Percentiles rank a stretch among this genome's conserved stretches.
Evolutionary conservation across 2,888 invertebrate genomes (phyloP).

Genomic region (Drosophila fulvimacula): DNA sequence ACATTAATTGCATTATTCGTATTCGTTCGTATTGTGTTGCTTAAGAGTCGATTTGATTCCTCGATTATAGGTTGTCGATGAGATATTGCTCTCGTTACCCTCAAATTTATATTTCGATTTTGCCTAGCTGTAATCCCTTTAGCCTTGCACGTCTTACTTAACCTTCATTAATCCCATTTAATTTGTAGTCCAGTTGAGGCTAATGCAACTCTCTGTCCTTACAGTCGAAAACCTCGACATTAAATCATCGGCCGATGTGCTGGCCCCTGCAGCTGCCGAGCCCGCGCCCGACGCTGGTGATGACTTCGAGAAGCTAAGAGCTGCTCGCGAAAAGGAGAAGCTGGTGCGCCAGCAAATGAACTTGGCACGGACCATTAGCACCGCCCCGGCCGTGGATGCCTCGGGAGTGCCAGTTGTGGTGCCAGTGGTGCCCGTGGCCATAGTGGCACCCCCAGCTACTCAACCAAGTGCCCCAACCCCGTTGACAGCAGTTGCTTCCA

Average conservation of each 20-base stretch:
- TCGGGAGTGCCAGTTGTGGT: constrained; percentile 33
- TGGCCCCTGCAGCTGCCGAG: constrained; percentile 44
- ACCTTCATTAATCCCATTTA: neutral
- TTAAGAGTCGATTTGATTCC: neutral
- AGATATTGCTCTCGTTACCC: constrained; percentile 18
- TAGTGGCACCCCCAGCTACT: constrained; percentile 18
- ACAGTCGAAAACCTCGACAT: constrained; percentile 82
- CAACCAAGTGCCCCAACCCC: constrained; percentile 25
- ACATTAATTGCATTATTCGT: constrained; percentile 26
- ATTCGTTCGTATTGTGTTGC: constrained; percentile 28
- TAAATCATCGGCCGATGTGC: constrained; percentile 70
- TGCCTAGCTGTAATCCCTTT: constrained; percentile 41
- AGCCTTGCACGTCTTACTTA: constrained; percentile 52
- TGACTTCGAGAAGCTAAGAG: constrained; percentile 90
- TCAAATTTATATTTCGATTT: constrained; percentile 28
- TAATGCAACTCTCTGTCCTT: constrained; percentile 32
- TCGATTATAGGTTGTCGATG: constrained; percentile 5
- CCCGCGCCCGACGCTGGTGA: constrained; percentile 85
- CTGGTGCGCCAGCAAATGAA: constrained; percentile 87
- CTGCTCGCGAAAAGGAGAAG: constrained; percentile 89
- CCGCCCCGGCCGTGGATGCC: constrained; percentile 77
- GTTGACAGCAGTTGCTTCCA: constrained; percentile 52
- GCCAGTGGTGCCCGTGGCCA: constrained; percentile 37
- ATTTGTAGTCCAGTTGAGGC: neutral
- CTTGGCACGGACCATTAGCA: constrained; percentile 86